Evolutionary conservation across 2,888 invertebrate genomes (phyloP).

Genomic region (Aspidiotus destructor): DNA sequence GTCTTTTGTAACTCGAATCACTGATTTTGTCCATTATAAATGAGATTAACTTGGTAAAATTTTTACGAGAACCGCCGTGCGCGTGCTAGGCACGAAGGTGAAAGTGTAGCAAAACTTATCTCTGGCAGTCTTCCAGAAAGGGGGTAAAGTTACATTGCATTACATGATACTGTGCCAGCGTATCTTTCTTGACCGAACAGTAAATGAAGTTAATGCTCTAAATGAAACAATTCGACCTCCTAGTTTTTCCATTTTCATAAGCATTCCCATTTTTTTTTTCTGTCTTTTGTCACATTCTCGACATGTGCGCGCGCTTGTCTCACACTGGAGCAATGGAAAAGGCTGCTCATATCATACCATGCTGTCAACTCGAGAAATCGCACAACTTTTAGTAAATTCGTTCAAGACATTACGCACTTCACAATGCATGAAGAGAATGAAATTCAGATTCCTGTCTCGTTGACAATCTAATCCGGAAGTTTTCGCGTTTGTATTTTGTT

Average conservation of each 20-base stretch:
- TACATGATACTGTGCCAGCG: conserved; percentile 13
- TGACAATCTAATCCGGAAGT: no score
- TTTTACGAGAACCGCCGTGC: neutral
- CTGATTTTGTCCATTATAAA: neutral
- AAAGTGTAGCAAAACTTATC: conserved; percentile 10
- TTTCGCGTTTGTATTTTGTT: no score
- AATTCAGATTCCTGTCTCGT: no score
- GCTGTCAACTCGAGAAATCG: no score
- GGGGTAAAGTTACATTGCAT: conserved; percentile 9
- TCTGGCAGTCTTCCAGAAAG: conserved; percentile 1
- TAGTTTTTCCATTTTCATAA: neutral
- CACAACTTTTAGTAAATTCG: no score
- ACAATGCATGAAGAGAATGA: no score
- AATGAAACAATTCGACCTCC: conserved; percentile 11
- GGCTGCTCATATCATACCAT: no score
- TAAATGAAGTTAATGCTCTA: conserved; percentile 10
- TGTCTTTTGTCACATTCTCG: neutral
- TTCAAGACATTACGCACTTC: no score
- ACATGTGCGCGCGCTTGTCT: no score
- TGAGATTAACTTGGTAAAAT: conserved; percentile 9
- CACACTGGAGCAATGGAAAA: no score
- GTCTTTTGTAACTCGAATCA: neutral
- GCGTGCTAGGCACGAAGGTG: neutral
- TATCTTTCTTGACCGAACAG: conserved; percentile 11
- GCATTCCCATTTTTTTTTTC: neutral